Conservation (phyloP, 2,888 invertebrate genomes). For the Imbricaverruca yamaguchii region DNA sequence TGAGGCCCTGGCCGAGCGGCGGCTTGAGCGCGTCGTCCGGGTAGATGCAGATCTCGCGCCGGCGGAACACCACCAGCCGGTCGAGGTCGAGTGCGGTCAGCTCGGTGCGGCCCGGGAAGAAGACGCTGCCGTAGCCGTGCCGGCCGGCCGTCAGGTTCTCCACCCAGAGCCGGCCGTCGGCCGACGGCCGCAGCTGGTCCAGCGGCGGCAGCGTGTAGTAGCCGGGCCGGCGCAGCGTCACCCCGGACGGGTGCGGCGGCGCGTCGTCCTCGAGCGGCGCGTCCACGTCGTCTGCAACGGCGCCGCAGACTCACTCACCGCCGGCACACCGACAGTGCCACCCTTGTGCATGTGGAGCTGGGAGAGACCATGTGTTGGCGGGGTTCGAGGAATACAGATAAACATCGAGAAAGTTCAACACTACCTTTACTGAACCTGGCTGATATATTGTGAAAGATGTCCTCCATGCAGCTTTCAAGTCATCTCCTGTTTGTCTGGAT, state of each 20-base stretch:
- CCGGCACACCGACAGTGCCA: background rate
- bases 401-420: no score
- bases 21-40: slow-evolving; percentile 85
- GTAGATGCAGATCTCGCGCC: slow-evolving; percentile 91
- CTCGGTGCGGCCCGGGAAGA: slow-evolving; percentile 74
- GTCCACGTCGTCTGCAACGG: slow-evolving; percentile 34
- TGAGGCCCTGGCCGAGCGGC: slow-evolving; percentile 74
- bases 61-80: slow-evolving; percentile 50
- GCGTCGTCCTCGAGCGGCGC: slow-evolving; percentile 35
- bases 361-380: no score
- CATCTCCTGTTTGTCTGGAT: no score
- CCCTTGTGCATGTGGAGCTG: no score
- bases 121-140: slow-evolving; percentile 81
- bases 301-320: slow-evolving; percentile 17
- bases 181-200: slow-evolving; percentile 62
- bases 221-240: slow-evolving; percentile 66
- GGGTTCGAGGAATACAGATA: no score
- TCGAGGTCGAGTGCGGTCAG: slow-evolving; percentile 54
- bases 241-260: slow-evolving; percentile 61
- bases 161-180: slow-evolving; percentile 57
- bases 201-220: slow-evolving; percentile 86
- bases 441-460: no score
- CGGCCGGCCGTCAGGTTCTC: slow-evolving; percentile 83
- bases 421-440: no score
- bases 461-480: no score